Conservation (phyloP, 1,140 invertebrate genomes). For the Camponotus pennsylvanicus region DNA sequence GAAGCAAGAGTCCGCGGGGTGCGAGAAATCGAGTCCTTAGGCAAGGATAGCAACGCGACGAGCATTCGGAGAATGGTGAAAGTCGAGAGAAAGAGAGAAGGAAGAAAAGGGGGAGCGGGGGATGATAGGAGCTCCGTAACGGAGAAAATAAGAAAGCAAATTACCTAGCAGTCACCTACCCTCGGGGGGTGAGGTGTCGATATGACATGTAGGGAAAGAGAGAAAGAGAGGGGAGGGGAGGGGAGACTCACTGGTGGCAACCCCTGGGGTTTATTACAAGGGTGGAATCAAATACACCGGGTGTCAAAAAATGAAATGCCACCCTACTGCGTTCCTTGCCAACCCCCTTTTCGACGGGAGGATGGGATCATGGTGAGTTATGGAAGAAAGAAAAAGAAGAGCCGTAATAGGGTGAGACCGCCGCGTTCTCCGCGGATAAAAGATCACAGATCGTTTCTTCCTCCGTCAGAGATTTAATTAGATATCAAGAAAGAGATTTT, state of each 20-base stretch:
- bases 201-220: conserved; percentile 84
- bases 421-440: conserved; percentile 54
- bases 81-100: conserved; percentile 57
- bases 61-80: conserved; percentile 41
- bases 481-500: conserved; percentile 26
- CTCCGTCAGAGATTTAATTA: conserved; percentile 41
- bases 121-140: conserved; percentile 70
- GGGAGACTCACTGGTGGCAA: conserved; percentile 73
- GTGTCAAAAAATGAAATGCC: conserved; percentile 86
- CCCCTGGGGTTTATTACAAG: conserved; percentile 86
- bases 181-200: conserved; percentile 84
- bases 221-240: conserved; percentile 19
- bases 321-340: conserved; percentile 75
- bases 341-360: conserved; percentile 58
- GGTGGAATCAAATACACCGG: conserved; percentile 87
- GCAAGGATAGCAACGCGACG: conserved; percentile 67
- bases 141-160: conserved; percentile 86
- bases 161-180: conserved; percentile 85
- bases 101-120: conserved; percentile 21
- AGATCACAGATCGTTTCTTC: conserved; percentile 54
- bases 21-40: conserved; percentile 64
- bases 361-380: conserved; percentile 73
- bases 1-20: conserved; percentile 58
- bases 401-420: conserved; percentile 63
- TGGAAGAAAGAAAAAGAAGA: conserved; percentile 60